Conservation (phyloP, 2,888 invertebrate species). For the Dioctria rufipes region DNA sequence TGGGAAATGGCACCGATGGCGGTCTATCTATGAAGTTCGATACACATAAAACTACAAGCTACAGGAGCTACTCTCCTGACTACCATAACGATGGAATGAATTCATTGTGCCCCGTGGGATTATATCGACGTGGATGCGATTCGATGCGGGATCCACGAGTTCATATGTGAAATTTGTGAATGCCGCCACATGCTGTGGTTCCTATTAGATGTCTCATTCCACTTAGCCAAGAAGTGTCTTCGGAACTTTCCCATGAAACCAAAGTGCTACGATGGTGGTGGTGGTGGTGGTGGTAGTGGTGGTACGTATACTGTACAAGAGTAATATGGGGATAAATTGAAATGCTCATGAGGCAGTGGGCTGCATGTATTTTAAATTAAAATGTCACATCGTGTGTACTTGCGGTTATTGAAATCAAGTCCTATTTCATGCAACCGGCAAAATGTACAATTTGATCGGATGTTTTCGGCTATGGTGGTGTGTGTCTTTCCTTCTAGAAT, state of each 20-base stretch:
- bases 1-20: background rate
- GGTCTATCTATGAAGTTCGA: background rate
- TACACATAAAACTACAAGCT: background rate
- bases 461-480: background rate
- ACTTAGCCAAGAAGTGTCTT: conserved; percentile 41
- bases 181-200: conserved; percentile 52
- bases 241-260: conserved; percentile 35
- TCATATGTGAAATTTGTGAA: conserved; percentile 52
- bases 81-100: background rate
- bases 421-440: conserved; percentile 43
- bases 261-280: conserved; percentile 22
- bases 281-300: too few relatives aligned
- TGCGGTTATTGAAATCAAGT: conserved; percentile 48
- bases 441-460: conserved; percentile 44
- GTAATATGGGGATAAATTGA: conserved; percentile 52
- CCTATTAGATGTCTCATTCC: conserved; percentile 47
- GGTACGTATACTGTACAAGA: conserved; percentile 6
- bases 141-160: conserved; percentile 14
- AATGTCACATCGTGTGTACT: conserved; percentile 49
- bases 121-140: conserved; percentile 49
- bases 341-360: conserved; percentile 48
- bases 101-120: conserved; percentile 37
- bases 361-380: conserved; percentile 53
- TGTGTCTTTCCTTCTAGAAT: background rate
- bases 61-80: background rate